Percentiles rank a stretch among this genome's conserved stretches.
phyloP scores from a whole-genome alignment of 2,113 vertebrate genomes.

The Myocastor coypus region DNA sequence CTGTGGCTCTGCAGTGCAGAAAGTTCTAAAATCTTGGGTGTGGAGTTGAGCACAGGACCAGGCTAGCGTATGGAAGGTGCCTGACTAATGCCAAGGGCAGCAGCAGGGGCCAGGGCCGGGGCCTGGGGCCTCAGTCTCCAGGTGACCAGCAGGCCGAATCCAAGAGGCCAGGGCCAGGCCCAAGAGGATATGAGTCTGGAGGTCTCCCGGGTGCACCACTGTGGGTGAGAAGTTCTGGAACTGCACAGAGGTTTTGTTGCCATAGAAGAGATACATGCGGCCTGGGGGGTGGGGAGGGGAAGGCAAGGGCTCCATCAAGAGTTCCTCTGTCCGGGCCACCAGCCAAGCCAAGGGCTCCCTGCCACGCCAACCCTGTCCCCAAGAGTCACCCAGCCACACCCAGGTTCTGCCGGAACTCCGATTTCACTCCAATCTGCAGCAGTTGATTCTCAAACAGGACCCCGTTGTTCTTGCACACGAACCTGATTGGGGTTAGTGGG shows the following conservation, averaged over 20 bases:
- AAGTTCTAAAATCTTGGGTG: neutral
- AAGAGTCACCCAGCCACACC: constrained; percentile 83
- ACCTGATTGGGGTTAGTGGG: constrained; percentile 84
- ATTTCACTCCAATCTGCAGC: constrained; percentile 96
- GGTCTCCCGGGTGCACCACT: constrained; percentile 92
- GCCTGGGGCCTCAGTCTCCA: neutral
- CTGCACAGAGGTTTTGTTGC: constrained; percentile 96
- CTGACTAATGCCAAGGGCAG: neutral
- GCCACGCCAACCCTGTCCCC: neutral
- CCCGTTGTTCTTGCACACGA: constrained; percentile 96
- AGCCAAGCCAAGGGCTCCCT: neutral
- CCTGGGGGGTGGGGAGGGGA: constrained; percentile 81
- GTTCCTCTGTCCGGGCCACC: neutral
- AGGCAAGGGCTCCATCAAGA: neutral
- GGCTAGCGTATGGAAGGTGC: neutral
- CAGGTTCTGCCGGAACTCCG: constrained; percentile 95
- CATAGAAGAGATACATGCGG: constrained; percentile 96
- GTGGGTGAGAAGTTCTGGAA: constrained; percentile 93
- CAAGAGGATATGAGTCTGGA: constrained; percentile 94
- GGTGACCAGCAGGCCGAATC: neutral
- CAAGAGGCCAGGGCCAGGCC: neutral
- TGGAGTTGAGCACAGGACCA: fast-evolving
- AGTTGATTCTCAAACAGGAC: constrained; percentile 97
- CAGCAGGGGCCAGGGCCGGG: neutral
- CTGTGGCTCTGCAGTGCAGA: neutral